Evolutionary conservation across 2,797 vertebrate species (phyloP).

Genomic region (Hypotaenidia okinawae): DNA sequence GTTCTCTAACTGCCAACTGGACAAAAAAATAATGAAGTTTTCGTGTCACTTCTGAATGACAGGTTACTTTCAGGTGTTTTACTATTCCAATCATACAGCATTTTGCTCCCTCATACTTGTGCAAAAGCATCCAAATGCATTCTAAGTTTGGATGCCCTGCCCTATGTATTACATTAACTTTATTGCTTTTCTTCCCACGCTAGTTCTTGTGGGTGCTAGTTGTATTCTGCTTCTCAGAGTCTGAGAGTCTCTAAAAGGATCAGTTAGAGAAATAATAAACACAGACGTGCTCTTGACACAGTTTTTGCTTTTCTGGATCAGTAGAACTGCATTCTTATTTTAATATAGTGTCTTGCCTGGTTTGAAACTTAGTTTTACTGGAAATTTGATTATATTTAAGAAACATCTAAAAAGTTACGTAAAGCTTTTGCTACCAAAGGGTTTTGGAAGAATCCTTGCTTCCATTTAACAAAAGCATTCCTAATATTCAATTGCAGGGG

Average conservation of each 20-base stretch:
- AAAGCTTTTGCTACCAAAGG: background rate
- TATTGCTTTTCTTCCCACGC: background rate
- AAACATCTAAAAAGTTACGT: background rate
- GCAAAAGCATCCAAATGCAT: background rate
- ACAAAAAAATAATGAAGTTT: background rate
- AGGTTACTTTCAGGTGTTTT: background rate
- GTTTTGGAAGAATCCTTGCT: background rate
- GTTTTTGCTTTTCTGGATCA: background rate
- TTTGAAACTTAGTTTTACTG: background rate
- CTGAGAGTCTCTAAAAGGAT: background rate
- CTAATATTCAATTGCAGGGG: background rate
- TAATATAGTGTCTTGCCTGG: background rate
- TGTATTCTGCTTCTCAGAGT: background rate
- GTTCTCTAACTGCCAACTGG: background rate
- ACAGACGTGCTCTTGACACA: background rate
- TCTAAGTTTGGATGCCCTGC: background rate
- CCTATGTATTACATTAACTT: background rate
- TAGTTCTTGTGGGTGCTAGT: background rate
- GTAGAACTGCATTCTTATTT: background rate
- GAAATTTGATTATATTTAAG: background rate
- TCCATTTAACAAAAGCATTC: background rate
- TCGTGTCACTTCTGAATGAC: background rate
- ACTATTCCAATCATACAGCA: background rate
- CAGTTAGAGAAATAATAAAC: background rate
- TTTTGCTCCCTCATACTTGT: background rate